Percentiles rank a stretch among this genome's conserved stretches.
Conservation (phyloP, 2,888 invertebrate genomes). For the Mesochorus sp. region DNA sequence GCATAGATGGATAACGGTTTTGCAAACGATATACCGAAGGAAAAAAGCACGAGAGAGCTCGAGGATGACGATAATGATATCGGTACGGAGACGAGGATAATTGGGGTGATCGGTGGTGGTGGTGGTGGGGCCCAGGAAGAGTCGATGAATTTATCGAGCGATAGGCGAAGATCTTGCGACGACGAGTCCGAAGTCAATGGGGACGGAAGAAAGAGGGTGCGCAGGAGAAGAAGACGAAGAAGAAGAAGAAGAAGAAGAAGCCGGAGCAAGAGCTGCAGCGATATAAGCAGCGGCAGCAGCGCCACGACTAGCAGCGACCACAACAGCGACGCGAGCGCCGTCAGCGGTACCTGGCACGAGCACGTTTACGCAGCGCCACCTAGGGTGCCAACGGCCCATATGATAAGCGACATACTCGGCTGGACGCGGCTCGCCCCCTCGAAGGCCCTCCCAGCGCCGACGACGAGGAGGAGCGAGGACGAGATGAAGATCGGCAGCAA, state of each 20-base stretch:
- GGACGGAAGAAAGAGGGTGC: conserved; percentile 18
- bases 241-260: conserved; percentile 45
- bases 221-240: conserved; percentile 33
- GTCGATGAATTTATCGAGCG: conserved; percentile 32
- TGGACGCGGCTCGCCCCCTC: conserved; percentile 79
- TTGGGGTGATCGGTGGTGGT: conserved; percentile 13
- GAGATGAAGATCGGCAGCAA: conserved; percentile 28
- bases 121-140: conserved; percentile 25
- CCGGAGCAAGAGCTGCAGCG: conserved; percentile 49
- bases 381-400: conserved; percentile 92
- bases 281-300: conserved; percentile 55
- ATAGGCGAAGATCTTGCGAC: background rate
- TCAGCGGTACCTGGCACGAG: conserved; percentile 89
- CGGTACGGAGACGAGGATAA: background rate
- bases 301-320: conserved; percentile 41
- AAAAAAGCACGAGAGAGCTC: conserved; percentile 10
- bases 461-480: too few relatives aligned
- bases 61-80: conserved; percentile 6
- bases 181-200: background rate
- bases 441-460: background rate
- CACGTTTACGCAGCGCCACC: conserved; percentile 94
- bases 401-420: conserved; percentile 94
- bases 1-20: conserved; percentile 52
- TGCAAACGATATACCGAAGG: conserved; percentile 18
- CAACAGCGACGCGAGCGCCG: conserved; percentile 52